Evolutionary conservation across 2,113 vertebrate species (phyloP).

Genomic region (Amazona vittata): DNA sequence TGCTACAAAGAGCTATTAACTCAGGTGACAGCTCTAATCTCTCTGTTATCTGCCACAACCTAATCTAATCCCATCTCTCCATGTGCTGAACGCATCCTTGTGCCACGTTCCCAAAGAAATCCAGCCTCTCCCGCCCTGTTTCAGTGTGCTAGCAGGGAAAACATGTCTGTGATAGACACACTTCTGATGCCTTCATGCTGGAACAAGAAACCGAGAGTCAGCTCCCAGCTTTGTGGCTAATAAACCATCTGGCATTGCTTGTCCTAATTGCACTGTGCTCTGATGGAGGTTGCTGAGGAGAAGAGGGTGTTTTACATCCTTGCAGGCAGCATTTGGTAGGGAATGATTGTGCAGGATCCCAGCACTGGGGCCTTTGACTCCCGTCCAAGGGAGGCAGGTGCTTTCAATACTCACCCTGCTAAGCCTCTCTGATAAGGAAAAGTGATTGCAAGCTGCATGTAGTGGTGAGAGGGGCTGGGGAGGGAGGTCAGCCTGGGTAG

Average conservation of each 20-base stretch:
- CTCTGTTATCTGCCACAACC: not conserved
- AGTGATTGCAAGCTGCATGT: not conserved
- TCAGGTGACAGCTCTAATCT: not conserved
- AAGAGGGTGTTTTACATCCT: constrained; percentile 13
- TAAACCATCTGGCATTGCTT: constrained; percentile 20
- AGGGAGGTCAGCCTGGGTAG: not conserved
- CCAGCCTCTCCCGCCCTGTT: accelerated
- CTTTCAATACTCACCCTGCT: not conserved
- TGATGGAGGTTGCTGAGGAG: not conserved
- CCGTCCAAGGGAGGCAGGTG: not conserved
- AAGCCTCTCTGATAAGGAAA: not conserved
- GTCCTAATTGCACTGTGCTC: not conserved
- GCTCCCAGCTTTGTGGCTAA: not conserved
- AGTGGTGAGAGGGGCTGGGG: not conserved
- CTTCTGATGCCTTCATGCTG: not conserved
- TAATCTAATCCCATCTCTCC: not conserved
- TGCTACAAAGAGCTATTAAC: accelerated
- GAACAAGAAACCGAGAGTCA: not conserved
- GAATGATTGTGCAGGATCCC: not conserved
- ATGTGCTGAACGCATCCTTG: accelerated
- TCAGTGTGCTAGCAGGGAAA: not conserved
- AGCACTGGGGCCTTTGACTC: not conserved
- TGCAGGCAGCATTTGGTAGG: not conserved
- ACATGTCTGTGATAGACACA: accelerated
- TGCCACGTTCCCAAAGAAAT: not conserved